Evolutionary conservation across 35 echinoderm and acorn worm species (phyloP), one percentile per base, ranked within the genome.

Genomic region (Apostichopus japonicus): DNA sequence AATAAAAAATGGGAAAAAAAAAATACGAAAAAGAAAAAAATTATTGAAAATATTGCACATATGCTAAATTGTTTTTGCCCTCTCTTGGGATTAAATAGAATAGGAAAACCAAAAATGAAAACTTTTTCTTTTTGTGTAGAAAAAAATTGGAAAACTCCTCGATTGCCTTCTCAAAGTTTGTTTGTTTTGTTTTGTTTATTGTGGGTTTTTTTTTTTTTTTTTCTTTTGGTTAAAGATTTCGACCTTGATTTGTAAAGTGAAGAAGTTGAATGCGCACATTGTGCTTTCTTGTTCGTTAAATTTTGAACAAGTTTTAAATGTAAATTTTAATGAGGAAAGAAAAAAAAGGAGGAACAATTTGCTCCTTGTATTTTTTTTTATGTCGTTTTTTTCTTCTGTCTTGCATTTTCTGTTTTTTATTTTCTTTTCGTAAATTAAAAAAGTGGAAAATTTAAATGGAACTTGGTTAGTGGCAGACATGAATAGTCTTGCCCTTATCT

Each of bases 361-460:
- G 16, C 56, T 24, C 81, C 17, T 57, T 21, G 8, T 55, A 52
- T 84, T 57, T 59, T 84, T 84, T 56, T 84, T 84, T 84, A 57
- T 22, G 27, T 84, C 24, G 13, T 57, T 84, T 58, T 58, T 89
- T 25, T 89, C 72, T 89, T 82, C 22, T 9, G 15, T 82, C 54
- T 52, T 54, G 33, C 79, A 54, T 82, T 56, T 82, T 89, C 33
- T 89, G 86, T 72, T 89, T 89, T 89, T 89, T 73, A 75, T 75
- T 75, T 75, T 75, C 71, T 7, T 6, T 89, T 89, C 33, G 44
- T 65, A 73, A 89, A 73, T 89, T 89, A 89, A 63, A 89, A 89
- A 89, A 89, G 86, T 89, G 86, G 86, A 89, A 89, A 89, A 89
- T n/a, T 89, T 73, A 89, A 57, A 58, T 84, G 81, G 81, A 89